These are phyloP conservation scores for Natator depressus DNA, from an alignment of 2,113 vertebrate species.

Conservation along the genomic window DNA sequence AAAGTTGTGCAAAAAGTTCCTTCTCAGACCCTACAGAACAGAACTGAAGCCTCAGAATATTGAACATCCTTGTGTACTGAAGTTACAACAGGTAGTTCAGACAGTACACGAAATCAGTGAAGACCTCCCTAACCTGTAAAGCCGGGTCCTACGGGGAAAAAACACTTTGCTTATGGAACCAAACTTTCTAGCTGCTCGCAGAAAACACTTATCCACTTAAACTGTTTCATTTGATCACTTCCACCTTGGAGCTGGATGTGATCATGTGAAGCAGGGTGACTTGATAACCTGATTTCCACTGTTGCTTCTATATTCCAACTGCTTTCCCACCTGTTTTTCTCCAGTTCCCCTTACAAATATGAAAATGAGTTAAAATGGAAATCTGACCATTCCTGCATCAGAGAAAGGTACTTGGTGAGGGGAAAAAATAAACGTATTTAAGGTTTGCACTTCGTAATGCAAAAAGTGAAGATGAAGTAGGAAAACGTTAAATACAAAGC, in stretches of 20 bases:
- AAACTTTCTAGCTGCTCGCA: neutral
- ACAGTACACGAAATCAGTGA: conserved; percentile 13
- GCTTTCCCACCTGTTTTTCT: neutral
- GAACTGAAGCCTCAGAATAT: neutral
- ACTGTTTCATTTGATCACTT: conserved; percentile 32
- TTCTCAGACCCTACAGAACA: neutral
- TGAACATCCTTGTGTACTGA: conserved; percentile 34
- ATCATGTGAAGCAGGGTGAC: conserved; percentile 15
- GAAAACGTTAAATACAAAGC: neutral
- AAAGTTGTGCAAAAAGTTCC: conserved; percentile 19
- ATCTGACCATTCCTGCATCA: neutral
- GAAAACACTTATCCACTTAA: conserved; percentile 3
- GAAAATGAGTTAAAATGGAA: neutral
- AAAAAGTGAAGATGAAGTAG: neutral
- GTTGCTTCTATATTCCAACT: conserved; percentile 24
- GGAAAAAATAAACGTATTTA: neutral
- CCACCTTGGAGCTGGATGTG: conserved; percentile 38
- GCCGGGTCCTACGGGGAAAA: neutral
- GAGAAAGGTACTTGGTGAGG: neutral
- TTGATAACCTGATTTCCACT: neutral
- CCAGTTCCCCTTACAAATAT: neutral
- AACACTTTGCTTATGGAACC: neutral
- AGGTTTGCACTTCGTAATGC: neutral
- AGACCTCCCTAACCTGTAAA: neutral
- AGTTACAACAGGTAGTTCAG: conserved; percentile 27